phyloP scores from a whole-genome alignment of 2,797 vertebrate species.

The Chloroceryle inda region DNA sequence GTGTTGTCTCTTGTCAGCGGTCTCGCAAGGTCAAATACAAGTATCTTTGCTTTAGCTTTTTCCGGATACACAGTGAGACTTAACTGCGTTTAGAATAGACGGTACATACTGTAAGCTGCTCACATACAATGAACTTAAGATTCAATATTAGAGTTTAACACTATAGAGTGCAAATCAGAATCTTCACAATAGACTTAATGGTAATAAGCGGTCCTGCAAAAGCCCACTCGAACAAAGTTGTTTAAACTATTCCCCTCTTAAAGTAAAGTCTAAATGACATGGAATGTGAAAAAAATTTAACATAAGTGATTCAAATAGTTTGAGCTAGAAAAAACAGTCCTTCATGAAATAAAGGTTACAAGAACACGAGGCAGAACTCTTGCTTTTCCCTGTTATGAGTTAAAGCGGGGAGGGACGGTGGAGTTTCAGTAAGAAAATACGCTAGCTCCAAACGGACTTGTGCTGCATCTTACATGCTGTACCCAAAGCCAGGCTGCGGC shows the following conservation, averaged over 20 bases:
- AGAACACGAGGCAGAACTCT: conserved; percentile 84
- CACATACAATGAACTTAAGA: conserved; percentile 93
- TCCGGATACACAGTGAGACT: conserved; percentile 93
- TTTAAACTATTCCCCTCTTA: conserved; percentile 87
- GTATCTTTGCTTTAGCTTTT: conserved; percentile 84
- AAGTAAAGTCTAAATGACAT: conserved; percentile 92
- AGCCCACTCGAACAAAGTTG: conserved; percentile 88
- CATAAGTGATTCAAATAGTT: conserved; percentile 86
- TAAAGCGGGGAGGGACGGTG: conserved; percentile 91
- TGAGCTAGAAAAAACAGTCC: conserved; percentile 92
- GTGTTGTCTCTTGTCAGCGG: conserved; percentile 95
- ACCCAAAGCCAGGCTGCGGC: conserved; percentile 93
- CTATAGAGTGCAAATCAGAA: conserved; percentile 98
- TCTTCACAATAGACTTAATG: conserved; percentile 92
- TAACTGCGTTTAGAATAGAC: conserved; percentile 95
- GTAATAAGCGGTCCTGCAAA: conserved; percentile 85
- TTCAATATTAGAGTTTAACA: conserved; percentile 94
- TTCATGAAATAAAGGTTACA: conserved; percentile 90
- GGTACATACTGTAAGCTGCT: conserved; percentile 90
- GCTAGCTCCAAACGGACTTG: conserved; percentile 79
- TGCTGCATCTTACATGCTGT: conserved; percentile 91
- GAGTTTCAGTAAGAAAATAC: conserved; percentile 88
- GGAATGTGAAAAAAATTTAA: conserved; percentile 93
- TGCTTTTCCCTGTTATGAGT: conserved; percentile 90
- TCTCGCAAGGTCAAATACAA: conserved; percentile 92